Evolutionary conservation across 1,140 invertebrate species (phyloP).

Genomic region (Zophobas atratus): DNA sequence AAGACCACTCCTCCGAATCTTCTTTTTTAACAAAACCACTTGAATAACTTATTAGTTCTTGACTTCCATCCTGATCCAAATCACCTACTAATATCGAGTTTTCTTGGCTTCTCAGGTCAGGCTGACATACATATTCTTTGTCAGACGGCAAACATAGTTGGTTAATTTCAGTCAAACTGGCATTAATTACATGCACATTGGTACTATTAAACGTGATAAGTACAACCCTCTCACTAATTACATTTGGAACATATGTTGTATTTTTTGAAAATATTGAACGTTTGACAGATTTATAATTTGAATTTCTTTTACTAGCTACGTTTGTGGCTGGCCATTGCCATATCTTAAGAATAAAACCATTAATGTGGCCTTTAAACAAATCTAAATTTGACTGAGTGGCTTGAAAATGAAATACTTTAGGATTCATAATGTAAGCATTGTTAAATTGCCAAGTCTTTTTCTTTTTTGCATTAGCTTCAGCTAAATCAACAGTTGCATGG

Average conservation of each 20-base stretch:
- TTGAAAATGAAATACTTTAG: constrained; percentile 58
- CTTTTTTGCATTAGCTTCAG: constrained; percentile 50
- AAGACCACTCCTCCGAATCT: constrained; percentile 68
- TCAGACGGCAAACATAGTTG: constrained; percentile 75
- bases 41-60: constrained; percentile 82
- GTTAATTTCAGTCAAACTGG: constrained; percentile 80
- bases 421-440: constrained; percentile 62
- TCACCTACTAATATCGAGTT: constrained; percentile 80
- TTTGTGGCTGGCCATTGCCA: constrained; percentile 78
- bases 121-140: constrained; percentile 77
- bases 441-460: constrained; percentile 53
- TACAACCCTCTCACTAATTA: constrained; percentile 79
- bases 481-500: constrained; percentile 52
- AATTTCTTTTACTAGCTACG: constrained; percentile 49
- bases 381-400: constrained; percentile 60
- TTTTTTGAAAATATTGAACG: constrained; percentile 61
- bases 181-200: constrained; percentile 80
- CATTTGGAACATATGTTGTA: constrained; percentile 55
- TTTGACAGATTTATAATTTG: constrained; percentile 48
- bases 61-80: constrained; percentile 79
- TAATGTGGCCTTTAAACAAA: constrained; percentile 71
- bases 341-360: constrained; percentile 84
- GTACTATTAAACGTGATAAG: constrained; percentile 83
- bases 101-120: constrained; percentile 79
- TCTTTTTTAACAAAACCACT: constrained; percentile 75